Conservation (phyloP, 2,888 invertebrate species). For the Campoplex nolae region DNA sequence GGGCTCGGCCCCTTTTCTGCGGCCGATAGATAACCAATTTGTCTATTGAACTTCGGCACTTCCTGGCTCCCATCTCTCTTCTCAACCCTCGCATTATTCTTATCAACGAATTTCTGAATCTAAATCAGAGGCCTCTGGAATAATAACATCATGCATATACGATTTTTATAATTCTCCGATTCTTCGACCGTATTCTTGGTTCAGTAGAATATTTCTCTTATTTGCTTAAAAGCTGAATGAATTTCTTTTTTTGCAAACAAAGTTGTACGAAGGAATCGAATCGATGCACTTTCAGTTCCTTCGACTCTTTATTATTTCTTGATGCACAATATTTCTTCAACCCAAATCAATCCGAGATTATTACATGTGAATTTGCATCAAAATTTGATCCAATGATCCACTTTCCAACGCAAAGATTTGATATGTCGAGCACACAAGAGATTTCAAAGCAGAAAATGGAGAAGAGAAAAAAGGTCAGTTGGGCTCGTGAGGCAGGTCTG, state of each 20-base stretch:
- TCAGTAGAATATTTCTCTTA: too few relatives aligned
- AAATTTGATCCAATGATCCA: not conserved
- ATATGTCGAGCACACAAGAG: not conserved
- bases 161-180: not conserved
- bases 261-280: not conserved
- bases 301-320: not conserved
- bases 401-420: not conserved
- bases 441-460: not conserved
- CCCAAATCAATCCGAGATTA: not conserved
- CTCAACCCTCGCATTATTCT: not conserved
- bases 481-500: slow-evolving; percentile 48
- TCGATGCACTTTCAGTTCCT: too few relatives aligned
- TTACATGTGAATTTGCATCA: not conserved
- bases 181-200: too few relatives aligned
- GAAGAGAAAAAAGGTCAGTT: slow-evolving; percentile 16
- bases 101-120: not conserved
- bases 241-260: not conserved
- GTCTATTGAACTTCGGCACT: slow-evolving; percentile 4
- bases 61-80: not conserved
- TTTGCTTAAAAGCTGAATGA: not conserved
- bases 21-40: not conserved
- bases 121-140: not conserved
- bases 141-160: not conserved
- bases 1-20: not conserved
- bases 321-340: not conserved